Percentiles rank a stretch among this genome's conserved stretches.
Evolutionary conservation across 2,113 vertebrate species (phyloP).

Genomic region (Nematolebias whitei): DNA sequence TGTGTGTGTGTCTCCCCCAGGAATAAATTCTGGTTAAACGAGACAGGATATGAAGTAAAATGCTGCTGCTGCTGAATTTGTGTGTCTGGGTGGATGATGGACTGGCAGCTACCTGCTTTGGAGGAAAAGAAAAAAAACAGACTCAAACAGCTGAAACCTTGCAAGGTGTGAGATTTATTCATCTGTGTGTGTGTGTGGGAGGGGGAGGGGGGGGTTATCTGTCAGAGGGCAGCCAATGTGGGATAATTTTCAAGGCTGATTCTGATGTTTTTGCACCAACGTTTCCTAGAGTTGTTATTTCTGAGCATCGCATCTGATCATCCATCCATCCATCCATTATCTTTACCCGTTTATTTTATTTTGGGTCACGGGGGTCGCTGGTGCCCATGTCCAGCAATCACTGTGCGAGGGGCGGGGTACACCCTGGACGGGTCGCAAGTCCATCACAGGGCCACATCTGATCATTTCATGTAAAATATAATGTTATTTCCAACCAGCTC

Average conservation of each 20-base stretch:
- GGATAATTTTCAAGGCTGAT: constrained; percentile 17
- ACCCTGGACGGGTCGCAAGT: too few relatives aligned
- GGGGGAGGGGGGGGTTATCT: not conserved
- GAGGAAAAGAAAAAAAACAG: constrained; percentile 51
- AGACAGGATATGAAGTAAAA: constrained; percentile 37
- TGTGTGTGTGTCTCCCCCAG: not conserved
- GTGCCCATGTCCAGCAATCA: too few relatives aligned
- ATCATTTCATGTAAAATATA: constrained; percentile 14
- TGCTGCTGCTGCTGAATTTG: constrained; percentile 32
- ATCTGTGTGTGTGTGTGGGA: constrained; percentile 12
- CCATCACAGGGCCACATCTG: too few relatives aligned
- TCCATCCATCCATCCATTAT: too few relatives aligned
- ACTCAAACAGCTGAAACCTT: constrained; percentile 58
- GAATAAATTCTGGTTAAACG: constrained; percentile 39
- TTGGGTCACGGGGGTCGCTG: too few relatives aligned
- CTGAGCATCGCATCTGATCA: constrained; percentile 14
- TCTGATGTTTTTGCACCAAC: constrained; percentile 32
- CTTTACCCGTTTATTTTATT: too few relatives aligned
- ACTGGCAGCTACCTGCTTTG: constrained; percentile 57
- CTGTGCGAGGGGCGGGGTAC: too few relatives aligned
- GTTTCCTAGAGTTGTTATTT: constrained; percentile 12
- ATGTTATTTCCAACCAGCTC: not conserved
- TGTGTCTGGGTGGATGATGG: constrained; percentile 41
- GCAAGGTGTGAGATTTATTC: constrained; percentile 68
- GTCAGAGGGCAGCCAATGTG: constrained; percentile 30